Evolutionary conservation across 2,888 invertebrate species (phyloP).

Genomic region (Thelaira solivaga): DNA sequence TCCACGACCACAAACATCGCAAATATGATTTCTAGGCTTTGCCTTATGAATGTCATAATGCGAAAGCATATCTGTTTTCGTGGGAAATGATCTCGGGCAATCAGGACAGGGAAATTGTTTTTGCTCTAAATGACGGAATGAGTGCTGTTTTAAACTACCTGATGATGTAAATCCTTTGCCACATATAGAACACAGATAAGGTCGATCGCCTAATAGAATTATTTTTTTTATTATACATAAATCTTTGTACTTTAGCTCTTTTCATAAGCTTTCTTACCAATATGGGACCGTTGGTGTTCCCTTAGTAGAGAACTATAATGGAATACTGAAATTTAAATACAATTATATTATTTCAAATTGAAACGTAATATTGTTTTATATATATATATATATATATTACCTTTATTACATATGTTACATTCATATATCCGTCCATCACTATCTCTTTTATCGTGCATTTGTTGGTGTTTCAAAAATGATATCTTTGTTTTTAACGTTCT

Average conservation of each 20-base stretch:
- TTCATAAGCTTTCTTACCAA: conserved; percentile 28
- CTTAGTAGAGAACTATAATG: conserved; percentile 13
- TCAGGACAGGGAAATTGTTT: conserved; percentile 47
- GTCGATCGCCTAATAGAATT: conserved; percentile 39
- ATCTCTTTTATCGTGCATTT: conserved; percentile 39
- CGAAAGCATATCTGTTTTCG: conserved; percentile 49
- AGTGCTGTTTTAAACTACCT: conserved; percentile 51
- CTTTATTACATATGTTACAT: conserved; percentile 54
- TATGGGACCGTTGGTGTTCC: conserved; percentile 44
- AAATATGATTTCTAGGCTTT: conserved; percentile 51
- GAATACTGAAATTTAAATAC: conserved; percentile 17
- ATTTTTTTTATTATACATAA: background rate
- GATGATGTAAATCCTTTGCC: conserved; percentile 53
- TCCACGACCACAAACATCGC: conserved; percentile 54
- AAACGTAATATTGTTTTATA: background rate
- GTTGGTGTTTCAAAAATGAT: conserved; percentile 44
- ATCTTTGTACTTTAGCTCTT: background rate
- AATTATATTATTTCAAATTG: background rate
- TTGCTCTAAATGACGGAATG: conserved; percentile 46
- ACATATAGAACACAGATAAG: conserved; percentile 52
- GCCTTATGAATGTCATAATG: conserved; percentile 49
- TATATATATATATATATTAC: too few relatives aligned
- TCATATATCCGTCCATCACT: conserved; percentile 24
- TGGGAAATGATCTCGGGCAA: conserved; percentile 49
- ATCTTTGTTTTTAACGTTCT: conserved; percentile 44